Evolutionary conservation across 1,140 invertebrate genomes (phyloP).

Genomic region (Druon quercuslanigerum): DNA sequence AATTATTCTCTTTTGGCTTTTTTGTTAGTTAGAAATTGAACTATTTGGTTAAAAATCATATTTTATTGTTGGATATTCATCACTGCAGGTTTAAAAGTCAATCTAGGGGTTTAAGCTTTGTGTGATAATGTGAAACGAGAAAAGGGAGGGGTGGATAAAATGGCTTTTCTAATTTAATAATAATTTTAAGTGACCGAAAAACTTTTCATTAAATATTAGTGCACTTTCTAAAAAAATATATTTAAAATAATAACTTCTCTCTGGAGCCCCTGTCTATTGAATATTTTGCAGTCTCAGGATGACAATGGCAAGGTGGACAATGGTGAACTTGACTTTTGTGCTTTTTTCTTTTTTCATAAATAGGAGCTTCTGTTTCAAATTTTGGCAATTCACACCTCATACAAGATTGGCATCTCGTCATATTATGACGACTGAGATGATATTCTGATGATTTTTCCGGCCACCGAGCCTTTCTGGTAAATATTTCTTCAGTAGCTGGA

Average conservation of each 20-base stretch:
- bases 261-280: conserved; percentile 30
- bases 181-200: not conserved
- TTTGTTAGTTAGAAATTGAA: no score
- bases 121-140: no score
- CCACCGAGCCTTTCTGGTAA: conserved; percentile 20
- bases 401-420: not conserved
- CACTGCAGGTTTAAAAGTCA: no score
- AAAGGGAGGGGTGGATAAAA: no score
- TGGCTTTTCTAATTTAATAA: no score
- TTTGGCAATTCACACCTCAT: not conserved
- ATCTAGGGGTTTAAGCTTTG: no score
- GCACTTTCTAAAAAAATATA: not conserved
- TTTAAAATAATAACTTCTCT: not conserved
- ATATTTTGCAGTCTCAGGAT: conserved; percentile 30
- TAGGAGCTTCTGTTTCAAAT: not conserved
- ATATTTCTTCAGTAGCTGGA: conserved; percentile 38
- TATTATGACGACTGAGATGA: conserved; percentile 19
- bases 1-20: no score
- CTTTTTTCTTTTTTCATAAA: conserved; percentile 32
- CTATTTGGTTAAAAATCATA: no score
- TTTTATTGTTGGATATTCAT: no score
- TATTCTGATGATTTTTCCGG: conserved; percentile 15
- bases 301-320: conserved; percentile 51
- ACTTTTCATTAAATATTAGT: not conserved
- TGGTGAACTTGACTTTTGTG: conserved; percentile 41